Evolutionary conservation across 2,888 invertebrate genomes (phyloP), one percentile per base, ranked within the genome.

Genomic region (Drosophila neonasuta): DNA sequence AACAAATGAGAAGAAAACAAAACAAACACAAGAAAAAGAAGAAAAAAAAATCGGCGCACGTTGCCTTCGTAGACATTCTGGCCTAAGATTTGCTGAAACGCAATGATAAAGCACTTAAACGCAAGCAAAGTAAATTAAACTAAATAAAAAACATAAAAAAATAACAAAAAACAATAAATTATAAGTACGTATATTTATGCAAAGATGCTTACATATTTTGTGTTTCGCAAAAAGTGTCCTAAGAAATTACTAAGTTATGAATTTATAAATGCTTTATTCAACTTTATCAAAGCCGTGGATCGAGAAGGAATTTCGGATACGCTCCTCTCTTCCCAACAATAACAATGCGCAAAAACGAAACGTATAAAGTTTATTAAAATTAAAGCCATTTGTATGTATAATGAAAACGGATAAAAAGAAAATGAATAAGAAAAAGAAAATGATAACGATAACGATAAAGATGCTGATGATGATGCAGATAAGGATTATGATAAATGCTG

Each of bases 231-330:
- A 71, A 76, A 65, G 79, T 74, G 65, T 80, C 68, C 80, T 69
- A 71, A 56, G 62, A 77, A 78, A 78, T 74, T 65, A 67, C 29
- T 80, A 71, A 66, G 60, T 58, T 78, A 65, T 79, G 52, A 85
- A 70, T 70, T 68, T 65, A 81, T 34, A 65, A 45, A 68, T 55
- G 57, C 68, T 64, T 67, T 57, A 48, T 34, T 34, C 17, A 55
- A 59, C 41, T 32, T 48, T 54, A 54, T 54, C 13, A 11, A 32
- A 45, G 32, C 32, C 17, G 32, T 13, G 20, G 24, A 56, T 36
- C 24, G 15, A 29, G 5, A 29, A 46, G 15, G 36, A 45, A 36
- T 11, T 45, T 9, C 29, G 15, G 36, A 57, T 9, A 55, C 4
- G 3, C 6, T 32, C 13, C n/a, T 29, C 29, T 41, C 36, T 15